Evolutionary conservation across 2,113 vertebrate genomes (phyloP).

Genomic region (Thalassoma bifasciatum): DNA sequence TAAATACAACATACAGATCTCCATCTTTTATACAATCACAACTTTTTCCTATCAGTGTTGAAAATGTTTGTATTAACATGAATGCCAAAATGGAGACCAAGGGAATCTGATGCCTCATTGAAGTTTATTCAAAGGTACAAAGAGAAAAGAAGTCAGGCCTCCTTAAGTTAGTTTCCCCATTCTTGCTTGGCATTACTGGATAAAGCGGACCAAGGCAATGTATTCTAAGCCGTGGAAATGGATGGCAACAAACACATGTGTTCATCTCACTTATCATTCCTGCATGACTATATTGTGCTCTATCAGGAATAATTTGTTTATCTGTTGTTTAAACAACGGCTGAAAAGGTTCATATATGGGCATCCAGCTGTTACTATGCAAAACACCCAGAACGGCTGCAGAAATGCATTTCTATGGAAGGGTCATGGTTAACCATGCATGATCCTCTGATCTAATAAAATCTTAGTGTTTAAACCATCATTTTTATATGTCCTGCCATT

Average conservation of each 20-base stretch:
- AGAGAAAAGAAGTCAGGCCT: too few relatives aligned
- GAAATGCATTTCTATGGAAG: not conserved
- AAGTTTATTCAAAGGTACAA: too few relatives aligned
- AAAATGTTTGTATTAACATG: too few relatives aligned
- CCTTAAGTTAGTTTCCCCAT: too few relatives aligned
- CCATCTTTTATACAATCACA: too few relatives aligned
- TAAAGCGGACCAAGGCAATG: not conserved
- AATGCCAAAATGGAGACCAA: too few relatives aligned
- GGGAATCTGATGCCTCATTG: too few relatives aligned
- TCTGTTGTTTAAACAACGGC: conserved; percentile 37
- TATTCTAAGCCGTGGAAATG: not conserved
- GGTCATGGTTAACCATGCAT: not conserved
- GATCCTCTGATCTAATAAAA: not conserved
- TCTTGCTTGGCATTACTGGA: too few relatives aligned
- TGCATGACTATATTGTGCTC: not conserved
- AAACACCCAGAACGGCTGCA: conserved; percentile 10
- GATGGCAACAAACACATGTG: not conserved
- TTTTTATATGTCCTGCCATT: not conserved
- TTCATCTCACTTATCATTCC: not conserved
- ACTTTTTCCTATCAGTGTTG: too few relatives aligned
- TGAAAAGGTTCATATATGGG: conserved; percentile 41
- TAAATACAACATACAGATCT: too few relatives aligned
- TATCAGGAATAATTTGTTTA: conserved; percentile 48
- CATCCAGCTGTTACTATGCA: conserved; percentile 39
- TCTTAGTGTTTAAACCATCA: not conserved